Evolutionary conservation across 53 echinoderm and acorn worm species (phyloP).

Genomic region (Antedon mediterranea): DNA sequence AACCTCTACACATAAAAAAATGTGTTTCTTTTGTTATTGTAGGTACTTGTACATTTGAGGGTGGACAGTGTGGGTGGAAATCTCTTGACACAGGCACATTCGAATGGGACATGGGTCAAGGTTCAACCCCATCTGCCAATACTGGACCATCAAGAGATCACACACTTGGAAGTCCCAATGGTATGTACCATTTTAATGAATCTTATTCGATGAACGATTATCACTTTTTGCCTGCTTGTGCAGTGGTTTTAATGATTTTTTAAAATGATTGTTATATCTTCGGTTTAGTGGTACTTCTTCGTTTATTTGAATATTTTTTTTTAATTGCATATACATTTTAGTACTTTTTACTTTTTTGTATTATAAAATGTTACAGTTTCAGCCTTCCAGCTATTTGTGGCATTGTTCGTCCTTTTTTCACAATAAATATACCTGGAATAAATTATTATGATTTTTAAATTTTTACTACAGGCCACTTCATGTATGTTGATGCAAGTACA

Average conservation of each 20-base stretch:
- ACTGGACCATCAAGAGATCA: constrained; percentile 55
- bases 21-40: not conserved
- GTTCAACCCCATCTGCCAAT: constrained; percentile 31
- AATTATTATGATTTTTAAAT: not conserved
- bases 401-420: too few species aligned
- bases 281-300: too few species aligned
- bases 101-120: constrained; percentile 35
- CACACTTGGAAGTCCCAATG: constrained; percentile 36
- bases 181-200: constrained; percentile 6
- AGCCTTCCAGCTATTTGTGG: too few species aligned
- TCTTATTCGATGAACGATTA: not conserved
- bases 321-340: too few species aligned
- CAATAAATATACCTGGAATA: too few species aligned
- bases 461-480: constrained; percentile 33
- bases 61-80: constrained; percentile 47
- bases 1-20: too few species aligned
- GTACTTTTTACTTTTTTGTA: too few species aligned
- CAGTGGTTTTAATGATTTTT: not conserved
- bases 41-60: constrained; percentile 73
- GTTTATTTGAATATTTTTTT: too few species aligned
- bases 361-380: too few species aligned
- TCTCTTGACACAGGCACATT: constrained; percentile 45
- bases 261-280: not conserved
- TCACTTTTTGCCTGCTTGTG: not conserved
- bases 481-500: constrained; percentile 69